These are phyloP conservation scores for Talpa occidentalis DNA, from an alignment of 2,113 vertebrate species.

Conservation along the genomic window DNA sequence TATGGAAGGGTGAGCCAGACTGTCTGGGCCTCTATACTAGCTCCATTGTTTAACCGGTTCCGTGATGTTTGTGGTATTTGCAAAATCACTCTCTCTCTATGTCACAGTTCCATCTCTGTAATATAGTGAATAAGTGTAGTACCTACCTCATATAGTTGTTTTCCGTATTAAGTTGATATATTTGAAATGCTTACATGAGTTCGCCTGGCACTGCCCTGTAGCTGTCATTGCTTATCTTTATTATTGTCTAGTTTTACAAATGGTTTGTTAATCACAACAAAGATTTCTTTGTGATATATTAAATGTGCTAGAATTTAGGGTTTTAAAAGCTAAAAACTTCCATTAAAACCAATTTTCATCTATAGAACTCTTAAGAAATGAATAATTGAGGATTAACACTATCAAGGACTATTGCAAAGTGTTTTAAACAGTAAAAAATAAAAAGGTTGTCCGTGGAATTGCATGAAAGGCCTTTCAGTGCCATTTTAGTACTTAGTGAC, in stretches of 20 bases:
- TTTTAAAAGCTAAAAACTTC: slow-evolving; percentile 17
- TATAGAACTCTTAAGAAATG: not conserved
- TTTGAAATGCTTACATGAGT: not conserved
- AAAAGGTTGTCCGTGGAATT: not conserved
- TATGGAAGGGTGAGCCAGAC: not conserved
- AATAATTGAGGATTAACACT: not conserved
- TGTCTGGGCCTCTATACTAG: not conserved
- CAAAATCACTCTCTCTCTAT: not conserved
- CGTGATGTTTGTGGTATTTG: not conserved
- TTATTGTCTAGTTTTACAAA: not conserved
- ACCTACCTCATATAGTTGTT: not conserved
- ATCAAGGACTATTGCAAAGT: not conserved
- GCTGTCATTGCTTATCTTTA: not conserved
- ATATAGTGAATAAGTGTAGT: not conserved
- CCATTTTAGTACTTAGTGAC: not conserved
- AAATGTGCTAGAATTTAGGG: not conserved
- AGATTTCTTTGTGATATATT: not conserved
- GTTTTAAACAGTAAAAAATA: slow-evolving; percentile 1
- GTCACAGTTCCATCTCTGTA: not conserved
- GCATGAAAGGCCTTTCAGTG: not conserved
- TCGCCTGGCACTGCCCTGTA: no score
- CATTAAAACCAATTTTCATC: not conserved
- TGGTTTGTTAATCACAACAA: not conserved
- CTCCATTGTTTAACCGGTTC: not conserved
- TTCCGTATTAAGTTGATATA: not conserved